Base-by-base conservation (phyloP, 2,888 invertebrate species). In the Hemicrepidius hirtus region DNA sequence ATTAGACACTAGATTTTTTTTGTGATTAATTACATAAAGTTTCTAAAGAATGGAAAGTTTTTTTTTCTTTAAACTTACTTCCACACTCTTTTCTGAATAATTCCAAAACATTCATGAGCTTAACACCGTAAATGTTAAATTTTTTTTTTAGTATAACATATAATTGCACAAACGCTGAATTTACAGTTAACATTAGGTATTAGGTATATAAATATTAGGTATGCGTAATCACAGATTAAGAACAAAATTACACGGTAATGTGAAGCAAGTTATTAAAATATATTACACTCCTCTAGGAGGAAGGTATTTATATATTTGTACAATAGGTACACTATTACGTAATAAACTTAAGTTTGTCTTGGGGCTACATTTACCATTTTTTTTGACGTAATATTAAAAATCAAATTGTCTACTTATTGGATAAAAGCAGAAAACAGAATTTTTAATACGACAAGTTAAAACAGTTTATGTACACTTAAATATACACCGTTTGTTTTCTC, bases 211-310 rank as follows among this genome's bases (percentile, higher is more conserved):
- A 82, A 82, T 77, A 82, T 82, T 84, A 84, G 79, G 81, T 82
- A 82, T 82, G 84, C 82, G 83, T 84, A 85, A 86, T 85, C 86
- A 85, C 86, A 86, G 85, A 82, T 84, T 81, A 83, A 82, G 81
- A 81, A 82, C 68, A 82, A 82, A 83, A 80, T 79, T 78, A 81
- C 77, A 80, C 75, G 75, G 72, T 77, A 77, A 74, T 73, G 78
- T 78, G 74, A 80, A 80, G 80, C 79, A 77, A 81, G 78, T 78
- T 82, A 81, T 77, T 80, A 80, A 80, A 80, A 80, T 80, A 80
- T 80, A 79, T 74, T 77, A 76, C 77, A 76, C 63, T 70, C 78
- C 77, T 76, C 76, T 76, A 74, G 46, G 77, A 77, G 78, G 78
- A 73, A 74, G 74, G 72, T 76, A 70, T 76, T 75, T 73, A 70